Evolutionary conservation across 2,113 vertebrate species (phyloP).

Genomic region (Nothocercus julius): DNA sequence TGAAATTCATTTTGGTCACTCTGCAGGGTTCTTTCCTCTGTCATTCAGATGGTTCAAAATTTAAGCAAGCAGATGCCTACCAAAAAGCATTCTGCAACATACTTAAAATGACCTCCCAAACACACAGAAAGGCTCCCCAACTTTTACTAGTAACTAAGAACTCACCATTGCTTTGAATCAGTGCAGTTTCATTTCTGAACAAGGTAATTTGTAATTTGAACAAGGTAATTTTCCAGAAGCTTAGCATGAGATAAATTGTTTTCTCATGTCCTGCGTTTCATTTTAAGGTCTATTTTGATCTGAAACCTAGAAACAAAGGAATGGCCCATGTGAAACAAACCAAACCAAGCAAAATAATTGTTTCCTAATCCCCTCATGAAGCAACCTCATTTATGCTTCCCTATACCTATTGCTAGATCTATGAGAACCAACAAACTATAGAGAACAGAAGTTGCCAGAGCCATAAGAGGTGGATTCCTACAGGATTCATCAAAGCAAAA

Average conservation of each 20-base stretch:
- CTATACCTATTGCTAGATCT: neutral
- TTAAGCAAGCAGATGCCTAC: neutral
- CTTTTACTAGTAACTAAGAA: rapidly evolving
- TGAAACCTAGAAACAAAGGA: neutral
- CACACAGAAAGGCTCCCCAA: neutral
- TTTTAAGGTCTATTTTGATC: neutral
- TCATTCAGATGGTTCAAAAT: neutral
- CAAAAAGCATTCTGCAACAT: neutral
- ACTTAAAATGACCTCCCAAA: neutral
- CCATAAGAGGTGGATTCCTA: neutral
- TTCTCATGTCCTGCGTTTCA: neutral
- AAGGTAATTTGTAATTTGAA: neutral
- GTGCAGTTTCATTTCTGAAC: neutral
- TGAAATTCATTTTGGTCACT: neutral
- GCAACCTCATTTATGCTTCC: rapidly evolving
- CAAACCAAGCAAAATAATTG: neutral
- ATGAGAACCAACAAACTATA: rapidly evolving
- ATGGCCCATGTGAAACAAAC: rapidly evolving
- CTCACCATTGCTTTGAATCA: neutral
- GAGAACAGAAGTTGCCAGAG: neutral
- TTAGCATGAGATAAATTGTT: neutral
- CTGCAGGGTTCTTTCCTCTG: neutral
- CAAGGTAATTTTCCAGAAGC: too few relatives aligned
- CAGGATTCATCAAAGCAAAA: rapidly evolving
- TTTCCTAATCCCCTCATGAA: neutral